Percentiles rank a stretch among this genome's conserved stretches.
Evolutionary conservation across 2,888 invertebrate genomes (phyloP).

Genomic region (Stenodera caucasica): DNA sequence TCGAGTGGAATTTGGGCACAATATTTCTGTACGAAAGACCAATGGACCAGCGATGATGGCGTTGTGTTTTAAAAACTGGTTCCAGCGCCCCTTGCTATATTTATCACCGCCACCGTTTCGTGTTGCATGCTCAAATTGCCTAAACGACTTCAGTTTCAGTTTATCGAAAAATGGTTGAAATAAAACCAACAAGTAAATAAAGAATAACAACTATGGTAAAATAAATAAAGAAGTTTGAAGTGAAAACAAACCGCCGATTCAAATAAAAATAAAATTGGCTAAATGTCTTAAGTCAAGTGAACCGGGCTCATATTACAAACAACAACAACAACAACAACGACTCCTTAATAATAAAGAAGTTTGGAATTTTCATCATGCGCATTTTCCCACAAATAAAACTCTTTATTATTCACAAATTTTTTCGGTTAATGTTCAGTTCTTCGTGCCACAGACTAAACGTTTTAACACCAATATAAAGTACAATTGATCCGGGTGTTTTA

Average conservation of each 20-base stretch:
- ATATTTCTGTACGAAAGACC: constrained; percentile 8
- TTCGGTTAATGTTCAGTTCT: not conserved
- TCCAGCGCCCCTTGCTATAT: constrained; percentile 36
- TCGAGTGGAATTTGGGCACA: constrained; percentile 21
- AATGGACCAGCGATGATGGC: constrained; percentile 16
- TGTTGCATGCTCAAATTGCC: constrained; percentile 39
- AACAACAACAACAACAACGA: not conserved
- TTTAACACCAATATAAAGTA: not conserved
- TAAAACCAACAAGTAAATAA: constrained; percentile 18
- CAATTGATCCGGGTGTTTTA: not conserved
- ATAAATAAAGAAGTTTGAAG: constrained; percentile 14
- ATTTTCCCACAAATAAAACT: constrained; percentile 1
- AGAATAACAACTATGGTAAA: too few relatives aligned
- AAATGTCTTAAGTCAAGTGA: constrained; percentile 26
- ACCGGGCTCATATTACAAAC: not conserved
- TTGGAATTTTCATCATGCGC: not conserved
- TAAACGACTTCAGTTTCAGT: constrained; percentile 37
- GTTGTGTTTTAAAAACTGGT: constrained; percentile 37
- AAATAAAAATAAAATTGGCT: constrained; percentile 30
- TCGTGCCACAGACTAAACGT: not conserved
- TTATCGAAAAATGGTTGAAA: constrained; percentile 28
- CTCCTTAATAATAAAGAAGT: not conserved
- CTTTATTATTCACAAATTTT: not conserved
- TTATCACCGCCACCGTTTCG: constrained; percentile 43
- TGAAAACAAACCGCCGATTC: constrained; percentile 27